Conservation (phyloP, 2,113 vertebrate genomes). For the Pardalotus punctatus region DNA sequence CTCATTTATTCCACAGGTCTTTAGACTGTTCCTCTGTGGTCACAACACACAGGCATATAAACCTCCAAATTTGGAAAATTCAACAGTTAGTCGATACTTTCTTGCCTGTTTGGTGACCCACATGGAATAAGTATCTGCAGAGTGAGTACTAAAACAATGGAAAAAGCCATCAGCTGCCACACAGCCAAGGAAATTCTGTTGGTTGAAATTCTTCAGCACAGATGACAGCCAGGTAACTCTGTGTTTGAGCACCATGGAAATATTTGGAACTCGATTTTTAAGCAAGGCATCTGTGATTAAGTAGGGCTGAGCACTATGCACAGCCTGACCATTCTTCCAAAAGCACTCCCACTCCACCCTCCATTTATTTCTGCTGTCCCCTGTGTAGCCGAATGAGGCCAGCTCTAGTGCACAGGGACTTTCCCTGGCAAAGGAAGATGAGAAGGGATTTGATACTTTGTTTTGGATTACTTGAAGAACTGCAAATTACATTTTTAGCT, state of each 20-base stretch:
- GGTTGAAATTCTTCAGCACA: conserved; percentile 20
- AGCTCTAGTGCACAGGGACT: background rate
- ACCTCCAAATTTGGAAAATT: conserved; percentile 1
- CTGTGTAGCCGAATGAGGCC: background rate
- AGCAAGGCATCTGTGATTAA: conserved; percentile 39
- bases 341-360: conserved; percentile 41
- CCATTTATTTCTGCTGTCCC: conserved; percentile 41
- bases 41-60: background rate
- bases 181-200: conserved; percentile 19
- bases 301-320: background rate
- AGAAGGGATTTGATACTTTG: conserved; percentile 56
- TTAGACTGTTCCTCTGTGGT: background rate
- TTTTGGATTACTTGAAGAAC: conserved; percentile 52
- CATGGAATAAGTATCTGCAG: background rate
- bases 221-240: background rate
- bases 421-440: conserved; percentile 26
- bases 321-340: conserved; percentile 40
- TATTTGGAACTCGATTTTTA: background rate
- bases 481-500: conserved; percentile 61
- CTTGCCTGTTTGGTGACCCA: background rate
- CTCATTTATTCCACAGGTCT: background rate
- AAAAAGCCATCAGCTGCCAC: conserved; percentile 20
- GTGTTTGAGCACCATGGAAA: conserved; percentile 31
- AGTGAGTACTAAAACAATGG: conserved; percentile 27
- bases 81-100: background rate